A percentile compares a stretch with the other conserved stretches of the same genome.
These are phyloP conservation scores for Drosophila repletoides DNA, from an alignment of 1,140 invertebrate species.

Conservation along the genomic window DNA sequence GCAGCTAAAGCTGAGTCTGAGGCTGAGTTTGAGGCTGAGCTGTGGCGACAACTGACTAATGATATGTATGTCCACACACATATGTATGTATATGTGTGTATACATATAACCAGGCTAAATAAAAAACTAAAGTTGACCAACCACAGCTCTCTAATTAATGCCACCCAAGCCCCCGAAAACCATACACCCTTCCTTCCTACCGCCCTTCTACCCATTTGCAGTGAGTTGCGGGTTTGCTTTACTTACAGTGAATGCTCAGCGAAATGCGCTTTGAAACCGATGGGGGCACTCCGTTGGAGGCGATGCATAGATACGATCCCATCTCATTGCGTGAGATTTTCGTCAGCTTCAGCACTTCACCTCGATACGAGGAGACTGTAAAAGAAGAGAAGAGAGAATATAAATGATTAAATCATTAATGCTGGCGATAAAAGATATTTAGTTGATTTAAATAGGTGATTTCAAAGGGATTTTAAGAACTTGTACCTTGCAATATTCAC, in stretches of 20 bases:
- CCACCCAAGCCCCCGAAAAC: not conserved
- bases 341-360: conserved; percentile 89
- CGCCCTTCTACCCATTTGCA: not conserved
- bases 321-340: conserved; percentile 93
- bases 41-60: conserved; percentile 41
- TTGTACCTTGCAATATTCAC: no score
- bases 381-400: conserved; percentile 37
- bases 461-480: no score
- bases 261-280: conserved; percentile 92
- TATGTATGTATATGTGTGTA: not conserved
- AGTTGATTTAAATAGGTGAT: no score
- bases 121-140: conserved; percentile 54
- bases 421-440: no score
- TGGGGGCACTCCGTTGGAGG: conserved; percentile 91
- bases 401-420: not conserved
- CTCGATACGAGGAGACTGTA: conserved; percentile 86
- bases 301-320: conserved; percentile 94
- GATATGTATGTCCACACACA: conserved; percentile 28
- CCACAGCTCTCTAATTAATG: conserved; percentile 72
- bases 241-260: conserved; percentile 93
- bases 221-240: conserved; percentile 32
- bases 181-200: not conserved
- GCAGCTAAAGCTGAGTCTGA: conserved; percentile 13
- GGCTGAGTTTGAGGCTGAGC: conserved; percentile 5
- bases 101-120: not conserved